Base-by-base conservation (phyloP, 2,888 invertebrate species). In the Pheosia gnoma region DNA sequence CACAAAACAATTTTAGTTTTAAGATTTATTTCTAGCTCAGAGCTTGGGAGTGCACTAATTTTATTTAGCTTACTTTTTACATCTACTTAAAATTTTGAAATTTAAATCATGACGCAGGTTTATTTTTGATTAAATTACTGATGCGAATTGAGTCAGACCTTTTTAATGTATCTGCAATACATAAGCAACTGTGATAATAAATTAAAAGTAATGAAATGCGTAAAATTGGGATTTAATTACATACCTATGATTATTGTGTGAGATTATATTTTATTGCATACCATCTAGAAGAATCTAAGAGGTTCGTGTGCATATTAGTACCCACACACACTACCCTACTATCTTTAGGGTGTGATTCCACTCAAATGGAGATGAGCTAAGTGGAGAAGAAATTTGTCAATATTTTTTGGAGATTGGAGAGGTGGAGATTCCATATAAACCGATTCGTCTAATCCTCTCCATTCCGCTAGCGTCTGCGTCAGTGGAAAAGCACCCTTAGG, bases 141-240 rank as follows among this genome's bases (percentile, higher is more conserved):
- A 66, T 61, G 55, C 37, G 61, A 60, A 66, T 61, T 67, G 67
- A 68, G 58, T 66, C 60, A 51, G 58, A 60, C 65, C 60, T 4
- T 58, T 67, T 73, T 63, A 74, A 77, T 84, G 85, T 79, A 77
- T 86, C 87, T 86, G 86, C 86, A 84, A 87, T 88, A 25, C 25
- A 25, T 25, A 86, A 86, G 82, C 82, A 87, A 84, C 91, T 91
- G 92, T 91, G 92, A 91, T 92, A 91, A 81, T 86, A 86, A 85
- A 85, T 84, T 84, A 81, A 84, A 82, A 77, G 80, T 72, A 78
- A 81, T 75, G 71, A 79, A 81, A 70, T 70, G 68, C 62, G 72
- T 67, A 76, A 79, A 75, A 77, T 75, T 70, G 77, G 75, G 70
- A 75, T 71, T 63, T 62, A 63, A 71, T 74, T 74, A 57, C 47